Conservation (phyloP, 2,888 invertebrate species). For the Rhopalosiphum nymphaeae region DNA sequence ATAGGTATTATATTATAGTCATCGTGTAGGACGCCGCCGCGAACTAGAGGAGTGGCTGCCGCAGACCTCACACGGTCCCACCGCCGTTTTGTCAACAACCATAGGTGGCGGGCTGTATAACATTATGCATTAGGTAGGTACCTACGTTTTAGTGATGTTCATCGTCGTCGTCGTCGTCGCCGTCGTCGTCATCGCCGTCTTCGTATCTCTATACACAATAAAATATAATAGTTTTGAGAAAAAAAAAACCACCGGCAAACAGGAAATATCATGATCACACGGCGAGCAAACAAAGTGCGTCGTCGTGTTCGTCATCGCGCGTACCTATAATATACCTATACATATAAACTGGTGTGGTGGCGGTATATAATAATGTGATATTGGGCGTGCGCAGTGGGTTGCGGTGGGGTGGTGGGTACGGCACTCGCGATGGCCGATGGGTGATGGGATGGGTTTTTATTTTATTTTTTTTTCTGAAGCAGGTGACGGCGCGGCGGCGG, state of each 20-base stretch:
- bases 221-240: slow-evolving; percentile 29
- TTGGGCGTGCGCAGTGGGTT: not conserved
- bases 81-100: slow-evolving; percentile 64
- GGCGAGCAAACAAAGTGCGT: slow-evolving; percentile 41
- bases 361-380: not conserved
- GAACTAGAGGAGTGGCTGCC: slow-evolving; percentile 44
- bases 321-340: not conserved
- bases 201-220: not conserved
- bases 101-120: slow-evolving; percentile 5
- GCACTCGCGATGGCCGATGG: slow-evolving; percentile 50
- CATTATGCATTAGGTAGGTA: not conserved
- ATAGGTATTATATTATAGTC: not conserved
- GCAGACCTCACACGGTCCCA: slow-evolving; percentile 61
- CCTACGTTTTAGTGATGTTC: not conserved
- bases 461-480: slow-evolving; percentile 32
- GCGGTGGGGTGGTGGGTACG: slow-evolving; percentile 18
- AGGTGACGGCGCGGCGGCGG: slow-evolving; percentile 48
- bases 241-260: slow-evolving; percentile 44
- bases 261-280: slow-evolving; percentile 61
- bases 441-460: slow-evolving; percentile 52
- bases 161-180: slow-evolving; percentile 29
- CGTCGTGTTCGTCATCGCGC: slow-evolving; percentile 32
- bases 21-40: slow-evolving; percentile 24
- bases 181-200: not conserved
- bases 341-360: not conserved